phyloP scores from a whole-genome alignment of 2,888 invertebrate genomes.

The Nematopogon swammerdamellus region DNA sequence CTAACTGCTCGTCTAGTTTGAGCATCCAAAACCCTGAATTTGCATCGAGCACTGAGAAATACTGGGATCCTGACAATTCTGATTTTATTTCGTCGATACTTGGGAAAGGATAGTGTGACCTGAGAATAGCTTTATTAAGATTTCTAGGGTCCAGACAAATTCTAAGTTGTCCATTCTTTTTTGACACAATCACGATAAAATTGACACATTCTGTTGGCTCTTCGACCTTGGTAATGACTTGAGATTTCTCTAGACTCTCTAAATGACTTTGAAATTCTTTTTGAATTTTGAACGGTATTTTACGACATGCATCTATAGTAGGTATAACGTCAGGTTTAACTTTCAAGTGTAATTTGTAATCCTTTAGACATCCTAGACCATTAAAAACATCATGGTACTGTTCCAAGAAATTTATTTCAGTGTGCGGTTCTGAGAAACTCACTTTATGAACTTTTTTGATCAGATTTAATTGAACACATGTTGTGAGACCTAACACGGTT shows the following conservation, averaged over 20 bases:
- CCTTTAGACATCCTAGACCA: background rate
- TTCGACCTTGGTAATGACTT: conserved; percentile 8
- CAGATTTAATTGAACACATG: no score
- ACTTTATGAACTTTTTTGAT: no score
- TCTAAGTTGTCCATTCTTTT: no score
- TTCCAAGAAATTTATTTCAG: background rate
- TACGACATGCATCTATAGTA: background rate
- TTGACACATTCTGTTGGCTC: no score
- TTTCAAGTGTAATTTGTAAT: background rate
- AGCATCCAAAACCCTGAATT: conserved; percentile 14
- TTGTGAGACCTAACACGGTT: no score
- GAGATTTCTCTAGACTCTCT: conserved; percentile 4
- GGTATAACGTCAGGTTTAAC: background rate
- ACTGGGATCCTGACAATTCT: conserved; percentile 9
- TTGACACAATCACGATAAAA: no score
- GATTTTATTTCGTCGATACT: conserved; percentile 13
- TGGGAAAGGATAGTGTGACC: conserved; percentile 14
- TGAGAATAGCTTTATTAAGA: conserved; percentile 12
- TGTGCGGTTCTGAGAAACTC: background rate
- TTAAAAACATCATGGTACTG: background rate
- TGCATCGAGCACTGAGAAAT: conserved; percentile 12
- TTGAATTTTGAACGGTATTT: conserved; percentile 2
- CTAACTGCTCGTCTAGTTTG: conserved; percentile 5
- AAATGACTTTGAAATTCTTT: no score
- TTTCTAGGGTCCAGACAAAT: conserved; percentile 13